phyloP scores from a whole-genome alignment of 2,888 invertebrate genomes.

The Meganola albula region DNA sequence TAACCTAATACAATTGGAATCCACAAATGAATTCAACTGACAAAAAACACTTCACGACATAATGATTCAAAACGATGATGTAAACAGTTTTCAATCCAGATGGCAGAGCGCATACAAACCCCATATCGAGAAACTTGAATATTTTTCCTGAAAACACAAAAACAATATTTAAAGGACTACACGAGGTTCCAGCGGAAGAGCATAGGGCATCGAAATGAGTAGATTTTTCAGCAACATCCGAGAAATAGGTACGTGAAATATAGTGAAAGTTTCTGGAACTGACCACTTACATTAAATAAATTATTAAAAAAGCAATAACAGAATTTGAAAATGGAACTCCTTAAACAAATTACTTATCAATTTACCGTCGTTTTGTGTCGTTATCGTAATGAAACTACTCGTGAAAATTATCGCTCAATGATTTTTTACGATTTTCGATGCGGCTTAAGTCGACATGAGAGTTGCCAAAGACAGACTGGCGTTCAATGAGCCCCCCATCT shows the following conservation, averaged over 20 bases:
- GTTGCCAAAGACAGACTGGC: no score
- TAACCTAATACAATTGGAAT: slow-evolving; percentile 53
- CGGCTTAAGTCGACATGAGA: no score
- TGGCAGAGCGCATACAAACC: slow-evolving; percentile 51
- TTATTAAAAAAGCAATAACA: no score
- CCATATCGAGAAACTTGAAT: slow-evolving; percentile 54
- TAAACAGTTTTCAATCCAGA: slow-evolving; percentile 47
- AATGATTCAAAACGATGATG: slow-evolving; percentile 37
- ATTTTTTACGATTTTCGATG: no score
- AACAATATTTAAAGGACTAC: slow-evolving; percentile 38
- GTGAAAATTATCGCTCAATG: no score
- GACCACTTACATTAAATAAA: no score
- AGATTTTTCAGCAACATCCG: slow-evolving; percentile 33
- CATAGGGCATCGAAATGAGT: slow-evolving; percentile 28
- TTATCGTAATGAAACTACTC: no score
- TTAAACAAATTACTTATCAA: no score
- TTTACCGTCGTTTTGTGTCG: no score
- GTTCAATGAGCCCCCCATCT: no score
- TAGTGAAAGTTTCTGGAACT: no score
- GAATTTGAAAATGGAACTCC: no score
- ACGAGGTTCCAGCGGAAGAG: slow-evolving; percentile 13
- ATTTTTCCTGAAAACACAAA: slow-evolving; percentile 61
- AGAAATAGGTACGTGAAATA: slow-evolving; percentile 5
- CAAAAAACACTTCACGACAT: slow-evolving; percentile 37
- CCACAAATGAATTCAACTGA: slow-evolving; percentile 45